Conservation (phyloP, 1,140 invertebrate species). For the Trypoxylus dichotomus region DNA sequence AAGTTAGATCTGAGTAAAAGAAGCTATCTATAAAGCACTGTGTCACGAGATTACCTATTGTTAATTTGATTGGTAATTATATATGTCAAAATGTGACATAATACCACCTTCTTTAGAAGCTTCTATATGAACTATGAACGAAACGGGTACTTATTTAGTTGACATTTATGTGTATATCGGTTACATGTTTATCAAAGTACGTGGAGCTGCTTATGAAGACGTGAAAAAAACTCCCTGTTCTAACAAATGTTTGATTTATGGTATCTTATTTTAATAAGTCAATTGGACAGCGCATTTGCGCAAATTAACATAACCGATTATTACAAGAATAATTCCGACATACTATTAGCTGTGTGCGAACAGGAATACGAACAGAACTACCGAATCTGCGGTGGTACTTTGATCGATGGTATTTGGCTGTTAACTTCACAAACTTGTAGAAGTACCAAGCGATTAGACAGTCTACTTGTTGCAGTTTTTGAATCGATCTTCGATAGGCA, state of each 20-base stretch:
- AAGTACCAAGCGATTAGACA: not conserved
- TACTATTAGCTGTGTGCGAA: not conserved
- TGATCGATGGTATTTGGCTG: not conserved
- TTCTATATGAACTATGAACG: no score
- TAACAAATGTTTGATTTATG: not conserved
- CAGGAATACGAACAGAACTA: not conserved
- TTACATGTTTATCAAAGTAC: no score
- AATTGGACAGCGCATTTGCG: not conserved
- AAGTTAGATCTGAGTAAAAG: no score
- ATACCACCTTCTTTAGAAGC: no score
- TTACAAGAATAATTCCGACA: not conserved
- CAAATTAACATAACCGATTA: not conserved
- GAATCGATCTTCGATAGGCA: not conserved
- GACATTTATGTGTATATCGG: no score
- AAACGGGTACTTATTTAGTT: no score
- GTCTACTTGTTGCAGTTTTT: not conserved
- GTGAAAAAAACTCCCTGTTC: not conserved
- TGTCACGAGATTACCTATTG: no score
- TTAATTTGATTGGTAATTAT: no score
- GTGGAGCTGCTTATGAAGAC: no score
- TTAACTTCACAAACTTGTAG: constrained; percentile 7
- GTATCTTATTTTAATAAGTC: not conserved
- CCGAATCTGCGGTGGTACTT: not conserved
- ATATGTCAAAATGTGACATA: no score
- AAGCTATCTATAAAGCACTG: no score